Conservation (phyloP, 2,888 invertebrate genomes). For the Drosophila dives region DNA sequence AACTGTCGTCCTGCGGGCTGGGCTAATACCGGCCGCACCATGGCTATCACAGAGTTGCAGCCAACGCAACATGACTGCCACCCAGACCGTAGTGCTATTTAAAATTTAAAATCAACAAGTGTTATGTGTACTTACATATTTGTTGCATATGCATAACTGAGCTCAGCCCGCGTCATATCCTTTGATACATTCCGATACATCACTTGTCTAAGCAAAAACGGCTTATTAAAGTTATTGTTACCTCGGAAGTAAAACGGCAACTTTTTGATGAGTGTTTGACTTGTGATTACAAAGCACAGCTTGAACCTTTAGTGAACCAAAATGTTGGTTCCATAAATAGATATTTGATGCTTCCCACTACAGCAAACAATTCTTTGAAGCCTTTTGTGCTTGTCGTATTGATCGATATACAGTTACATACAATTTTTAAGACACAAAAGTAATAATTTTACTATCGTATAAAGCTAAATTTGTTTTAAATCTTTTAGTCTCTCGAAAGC, state of each 20-base stretch:
- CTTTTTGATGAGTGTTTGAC: conserved; percentile 48
- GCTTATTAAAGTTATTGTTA: conserved; percentile 6
- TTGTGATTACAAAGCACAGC: conserved; percentile 61
- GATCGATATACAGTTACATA: too few species aligned
- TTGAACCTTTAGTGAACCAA: conserved; percentile 57
- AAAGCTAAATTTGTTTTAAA: too few species aligned
- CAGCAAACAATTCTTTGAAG: background rate
- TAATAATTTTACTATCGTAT: too few species aligned
- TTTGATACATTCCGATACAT: conserved; percentile 40
- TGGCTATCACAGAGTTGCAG: conserved; percentile 14
- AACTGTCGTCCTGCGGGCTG: conserved; percentile 55
- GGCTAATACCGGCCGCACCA: conserved; percentile 18
- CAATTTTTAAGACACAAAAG: too few species aligned
- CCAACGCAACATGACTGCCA: conserved; percentile 27
- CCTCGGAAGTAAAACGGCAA: background rate
- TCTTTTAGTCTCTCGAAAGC: too few species aligned
- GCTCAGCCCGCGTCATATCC: conserved; percentile 17
- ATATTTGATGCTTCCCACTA: background rate
- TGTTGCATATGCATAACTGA: conserved; percentile 30
- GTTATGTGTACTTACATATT: conserved; percentile 6
- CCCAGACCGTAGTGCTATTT: conserved; percentile 20
- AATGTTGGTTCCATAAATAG: background rate
- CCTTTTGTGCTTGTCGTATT: background rate
- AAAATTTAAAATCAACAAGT: conserved; percentile 57
- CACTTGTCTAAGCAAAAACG: conserved; percentile 32